Evolutionary conservation across 1,140 invertebrate species (phyloP).

Genomic region (Drosophila novamexicana): DNA sequence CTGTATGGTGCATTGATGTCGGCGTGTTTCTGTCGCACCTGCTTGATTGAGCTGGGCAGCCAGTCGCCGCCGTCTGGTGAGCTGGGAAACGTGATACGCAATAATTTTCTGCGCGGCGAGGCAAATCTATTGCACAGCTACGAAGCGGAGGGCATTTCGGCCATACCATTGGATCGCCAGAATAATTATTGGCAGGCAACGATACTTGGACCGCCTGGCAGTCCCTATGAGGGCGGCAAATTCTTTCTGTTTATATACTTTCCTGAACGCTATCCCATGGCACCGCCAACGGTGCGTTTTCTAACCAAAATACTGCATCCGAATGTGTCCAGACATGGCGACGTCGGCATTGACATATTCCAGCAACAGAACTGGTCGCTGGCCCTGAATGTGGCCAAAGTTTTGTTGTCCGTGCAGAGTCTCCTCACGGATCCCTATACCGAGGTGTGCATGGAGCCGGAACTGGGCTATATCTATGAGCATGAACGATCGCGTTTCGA

Average conservation of each 20-base stretch:
- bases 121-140: constrained; percentile 89
- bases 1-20: constrained; percentile 88
- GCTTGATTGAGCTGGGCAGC: constrained; percentile 91
- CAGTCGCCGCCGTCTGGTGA: constrained; percentile 86
- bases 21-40: constrained; percentile 93
- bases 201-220: constrained; percentile 94
- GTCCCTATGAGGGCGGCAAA: constrained; percentile 96
- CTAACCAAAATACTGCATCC: constrained; percentile 97
- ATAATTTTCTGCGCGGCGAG: constrained; percentile 90
- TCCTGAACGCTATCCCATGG: constrained; percentile 92
- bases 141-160: constrained; percentile 95
- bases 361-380: constrained; percentile 98
- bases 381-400: constrained; percentile 95
- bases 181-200: constrained; percentile 96
- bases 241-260: constrained; percentile 97
- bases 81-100: constrained; percentile 89
- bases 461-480: constrained; percentile 92
- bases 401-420: constrained; percentile 95
- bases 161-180: constrained; percentile 92
- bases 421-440: constrained; percentile 96
- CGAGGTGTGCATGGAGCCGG: constrained; percentile 95
- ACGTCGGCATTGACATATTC: constrained; percentile 97
- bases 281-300: constrained; percentile 94
- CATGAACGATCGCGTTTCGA: constrained; percentile 92
- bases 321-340: constrained; percentile 97